phyloP scores from a whole-genome alignment of 2,888 invertebrate species.

The Linnaemya tessellans region DNA sequence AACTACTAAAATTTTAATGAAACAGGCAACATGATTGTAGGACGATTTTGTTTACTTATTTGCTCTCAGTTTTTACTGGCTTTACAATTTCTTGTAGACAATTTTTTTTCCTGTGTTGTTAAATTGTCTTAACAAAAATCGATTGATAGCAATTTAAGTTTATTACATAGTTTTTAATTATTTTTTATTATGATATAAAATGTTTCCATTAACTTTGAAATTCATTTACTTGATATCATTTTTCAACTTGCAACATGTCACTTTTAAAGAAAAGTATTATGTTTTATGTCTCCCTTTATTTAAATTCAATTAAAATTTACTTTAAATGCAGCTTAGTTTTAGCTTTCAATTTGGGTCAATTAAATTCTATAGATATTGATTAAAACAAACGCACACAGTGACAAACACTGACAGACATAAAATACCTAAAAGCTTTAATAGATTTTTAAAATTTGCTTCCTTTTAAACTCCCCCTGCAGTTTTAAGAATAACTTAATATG shows the following conservation, averaged over 20 bases:
- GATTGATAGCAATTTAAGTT: no score
- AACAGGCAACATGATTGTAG: no score
- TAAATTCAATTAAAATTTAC: constrained; percentile 22
- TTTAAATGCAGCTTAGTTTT: constrained; percentile 32
- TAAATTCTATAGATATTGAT: constrained; percentile 74
- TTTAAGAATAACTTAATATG: constrained; percentile 61
- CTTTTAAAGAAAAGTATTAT: background rate
- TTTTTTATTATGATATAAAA: no score
- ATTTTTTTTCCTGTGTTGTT: no score
- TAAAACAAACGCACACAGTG: background rate
- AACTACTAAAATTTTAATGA: no score
- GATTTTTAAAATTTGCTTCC: constrained; percentile 21
- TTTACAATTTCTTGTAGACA: no score
- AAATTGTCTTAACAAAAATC: no score
- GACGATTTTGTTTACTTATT: no score
- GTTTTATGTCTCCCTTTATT: background rate
- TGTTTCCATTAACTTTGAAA: background rate
- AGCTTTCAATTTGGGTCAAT: constrained; percentile 76
- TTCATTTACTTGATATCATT: background rate
- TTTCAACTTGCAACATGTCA: background rate
- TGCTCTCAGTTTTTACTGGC: no score
- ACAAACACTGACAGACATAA: background rate
- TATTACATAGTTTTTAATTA: no score
- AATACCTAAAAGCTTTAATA: background rate
- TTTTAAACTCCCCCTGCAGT: constrained; percentile 7